A percentile compares a stretch with the other conserved stretches of the same genome.
phyloP scores from a whole-genome alignment of 2,888 invertebrate species.

The Troides oblongomaculatus region DNA sequence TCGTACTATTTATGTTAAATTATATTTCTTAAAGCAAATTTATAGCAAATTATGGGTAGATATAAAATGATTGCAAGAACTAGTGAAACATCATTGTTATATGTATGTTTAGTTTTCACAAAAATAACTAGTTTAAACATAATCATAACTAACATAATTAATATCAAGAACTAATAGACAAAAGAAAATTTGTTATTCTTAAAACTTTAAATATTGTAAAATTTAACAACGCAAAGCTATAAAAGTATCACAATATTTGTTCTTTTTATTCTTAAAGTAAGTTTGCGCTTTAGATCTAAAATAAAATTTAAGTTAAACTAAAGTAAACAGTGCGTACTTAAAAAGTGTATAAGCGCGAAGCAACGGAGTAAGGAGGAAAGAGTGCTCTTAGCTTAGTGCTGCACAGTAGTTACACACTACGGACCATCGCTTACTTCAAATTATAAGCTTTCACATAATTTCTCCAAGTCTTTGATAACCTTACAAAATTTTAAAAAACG shows the following conservation, averaged over 20 bases:
- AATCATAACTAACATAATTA: not conserved
- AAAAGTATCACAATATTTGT: not conserved
- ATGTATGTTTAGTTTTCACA: not conserved
- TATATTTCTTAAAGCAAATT: too few relatives aligned
- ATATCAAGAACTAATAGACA: not conserved
- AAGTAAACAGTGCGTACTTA: conserved; percentile 73
- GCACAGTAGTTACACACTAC: conserved; percentile 61
- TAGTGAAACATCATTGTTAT: not conserved
- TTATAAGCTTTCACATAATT: conserved; percentile 58
- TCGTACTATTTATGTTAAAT: too few relatives aligned
- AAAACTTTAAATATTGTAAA: not conserved
- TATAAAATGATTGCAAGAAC: not conserved
- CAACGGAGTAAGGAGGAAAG: conserved; percentile 42
- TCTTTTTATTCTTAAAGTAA: not conserved
- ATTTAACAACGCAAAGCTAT: not conserved
- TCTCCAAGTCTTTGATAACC: conserved; percentile 43
- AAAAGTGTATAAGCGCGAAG: conserved; percentile 69
- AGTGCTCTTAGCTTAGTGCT: conserved; percentile 47
- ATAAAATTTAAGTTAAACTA: conserved; percentile 54
- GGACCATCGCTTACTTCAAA: conserved; percentile 38
- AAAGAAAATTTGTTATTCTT: not conserved
- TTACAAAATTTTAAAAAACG: not conserved
- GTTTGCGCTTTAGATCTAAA: not conserved
- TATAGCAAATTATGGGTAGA: too few relatives aligned
- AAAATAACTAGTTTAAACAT: not conserved